Percentiles rank a stretch among this genome's conserved stretches.
phyloP scores from a whole-genome alignment of 2,888 invertebrate species.

The Graphium colonna region DNA sequence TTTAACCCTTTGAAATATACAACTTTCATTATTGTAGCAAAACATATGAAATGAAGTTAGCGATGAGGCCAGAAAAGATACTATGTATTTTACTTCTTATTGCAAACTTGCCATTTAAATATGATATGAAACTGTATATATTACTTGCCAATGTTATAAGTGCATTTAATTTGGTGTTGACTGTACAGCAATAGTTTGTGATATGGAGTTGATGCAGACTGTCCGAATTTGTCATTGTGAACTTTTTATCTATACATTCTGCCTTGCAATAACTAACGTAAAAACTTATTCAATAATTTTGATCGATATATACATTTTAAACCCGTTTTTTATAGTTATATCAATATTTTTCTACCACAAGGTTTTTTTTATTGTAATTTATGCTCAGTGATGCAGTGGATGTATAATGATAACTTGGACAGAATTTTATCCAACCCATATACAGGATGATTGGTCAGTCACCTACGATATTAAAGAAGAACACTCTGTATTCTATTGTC shows the following conservation, averaged over 20 bases:
- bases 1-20: not conserved
- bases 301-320: conserved; percentile 5
- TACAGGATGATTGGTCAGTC: too few relatives aligned
- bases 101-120: not conserved
- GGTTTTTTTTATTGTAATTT: not conserved
- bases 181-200: conserved; percentile 9
- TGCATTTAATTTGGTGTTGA: not conserved
- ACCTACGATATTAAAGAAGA: too few relatives aligned
- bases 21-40: not conserved
- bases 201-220: not conserved
- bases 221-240: conserved; percentile 6
- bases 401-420: not conserved
- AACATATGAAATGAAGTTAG: not conserved
- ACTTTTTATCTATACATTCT: not conserved
- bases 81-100: not conserved
- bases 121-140: not conserved
- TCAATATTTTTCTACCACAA: not conserved
- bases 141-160: not conserved
- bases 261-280: not conserved
- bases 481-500: too few relatives aligned
- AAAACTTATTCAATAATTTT: not conserved
- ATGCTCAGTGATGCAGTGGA: not conserved
- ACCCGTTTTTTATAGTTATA: not conserved
- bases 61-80: not conserved
- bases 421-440: too few relatives aligned